Evolutionary conservation across 2,797 vertebrate species (phyloP).

Genomic region (Tenualosa thibaudeaui): DNA sequence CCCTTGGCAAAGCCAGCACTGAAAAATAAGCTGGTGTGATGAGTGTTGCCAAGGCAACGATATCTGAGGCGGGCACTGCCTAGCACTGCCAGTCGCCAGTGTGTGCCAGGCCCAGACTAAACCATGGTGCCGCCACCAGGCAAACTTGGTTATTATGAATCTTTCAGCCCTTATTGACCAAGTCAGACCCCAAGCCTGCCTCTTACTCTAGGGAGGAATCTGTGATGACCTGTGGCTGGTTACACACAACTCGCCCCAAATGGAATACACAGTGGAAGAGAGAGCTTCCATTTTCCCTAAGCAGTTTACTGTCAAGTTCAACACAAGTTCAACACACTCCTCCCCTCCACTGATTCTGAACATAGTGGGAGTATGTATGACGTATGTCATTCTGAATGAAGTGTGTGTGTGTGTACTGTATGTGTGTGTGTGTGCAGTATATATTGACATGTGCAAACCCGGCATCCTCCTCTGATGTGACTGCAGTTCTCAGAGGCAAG

Average conservation of each 20-base stretch:
- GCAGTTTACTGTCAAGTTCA: too few relatives aligned
- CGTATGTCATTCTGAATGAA: too few relatives aligned
- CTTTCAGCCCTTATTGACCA: neutral
- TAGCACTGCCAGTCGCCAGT: neutral
- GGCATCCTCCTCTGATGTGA: constrained; percentile 28
- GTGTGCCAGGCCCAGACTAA: neutral
- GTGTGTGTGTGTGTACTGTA: neutral
- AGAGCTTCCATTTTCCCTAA: too few relatives aligned
- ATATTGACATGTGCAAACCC: neutral
- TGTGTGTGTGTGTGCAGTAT: too few relatives aligned
- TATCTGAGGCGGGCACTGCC: neutral
- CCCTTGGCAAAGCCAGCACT: neutral
- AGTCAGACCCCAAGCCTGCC: neutral
- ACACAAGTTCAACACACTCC: too few relatives aligned
- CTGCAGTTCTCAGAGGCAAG: constrained; percentile 29
- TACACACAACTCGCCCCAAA: too few relatives aligned
- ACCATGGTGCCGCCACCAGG: neutral
- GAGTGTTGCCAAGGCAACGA: neutral
- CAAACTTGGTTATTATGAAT: neutral
- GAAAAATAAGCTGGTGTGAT: neutral
- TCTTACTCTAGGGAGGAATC: too few relatives aligned
- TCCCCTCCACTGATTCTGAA: too few relatives aligned
- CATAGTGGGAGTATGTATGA: too few relatives aligned
- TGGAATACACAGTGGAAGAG: too few relatives aligned
- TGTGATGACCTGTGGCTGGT: too few relatives aligned